Evolutionary conservation across 2,888 invertebrate species (phyloP), one percentile per base, ranked within the genome.

Genomic region (Eudemis profundana): DNA sequence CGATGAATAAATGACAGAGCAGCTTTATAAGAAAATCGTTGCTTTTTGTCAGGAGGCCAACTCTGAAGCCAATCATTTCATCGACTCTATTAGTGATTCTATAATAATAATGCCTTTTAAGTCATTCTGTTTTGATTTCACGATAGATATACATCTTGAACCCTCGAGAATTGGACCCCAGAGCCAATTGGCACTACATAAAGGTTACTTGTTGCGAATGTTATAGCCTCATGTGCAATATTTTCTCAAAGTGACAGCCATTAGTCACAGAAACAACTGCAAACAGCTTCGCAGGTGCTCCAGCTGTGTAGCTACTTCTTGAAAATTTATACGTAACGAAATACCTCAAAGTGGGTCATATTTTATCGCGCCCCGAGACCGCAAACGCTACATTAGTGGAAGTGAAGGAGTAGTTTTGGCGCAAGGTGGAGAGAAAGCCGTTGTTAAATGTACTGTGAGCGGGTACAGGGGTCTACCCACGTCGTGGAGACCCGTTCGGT

Each of bases 331-430:
- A 69, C 47, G 62, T 68, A 67, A 69, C 57, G 68, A 68, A 74
- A 70, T 68, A 69, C 68, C 71, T 70, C 65, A 68, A 73, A 75
- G 73, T 74, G 69, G 70, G 72, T 72, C 70, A 76, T 78, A 79
- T 75, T 73, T 78, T 75, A 76, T 72, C 61, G 68, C 49, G 62
- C 64, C 61, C 68, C 70, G 23, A 66, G 63, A 70, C 70, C 69
- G 68, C 68, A 67, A 71, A 70, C 72, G 70, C 69, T 71, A 73
- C 78, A 73, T 75, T 79, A 76, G 73, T 73, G 73, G 74, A 73
- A 77, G 69, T 61, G 69, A 71, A 69, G 29, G 33, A 64, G 63
- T 72, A 70, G 70, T 74, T 74, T 72, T 67, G 60, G 56, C 69
- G 69, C 68, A 71, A 68, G 67, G 54, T 59, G 54, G 63, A 72